Conservation (phyloP, 2,797 vertebrate genomes). For the Trematomus bernacchii region DNA sequence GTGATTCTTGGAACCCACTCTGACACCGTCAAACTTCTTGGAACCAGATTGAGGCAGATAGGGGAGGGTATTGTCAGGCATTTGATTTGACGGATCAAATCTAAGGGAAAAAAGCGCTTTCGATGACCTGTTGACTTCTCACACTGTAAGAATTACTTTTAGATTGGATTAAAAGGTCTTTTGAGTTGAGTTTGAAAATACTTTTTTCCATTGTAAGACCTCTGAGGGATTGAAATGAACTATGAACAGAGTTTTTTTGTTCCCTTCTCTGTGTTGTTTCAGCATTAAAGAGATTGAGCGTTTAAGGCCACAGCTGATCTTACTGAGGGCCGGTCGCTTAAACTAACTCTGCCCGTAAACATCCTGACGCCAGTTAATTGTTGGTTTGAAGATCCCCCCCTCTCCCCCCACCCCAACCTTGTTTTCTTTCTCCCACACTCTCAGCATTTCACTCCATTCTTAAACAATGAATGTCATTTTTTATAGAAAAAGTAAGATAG, state of each 20-base stretch:
- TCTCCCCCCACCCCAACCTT: constrained; percentile 34
- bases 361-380: constrained; percentile 86
- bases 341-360: constrained; percentile 84
- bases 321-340: constrained; percentile 75
- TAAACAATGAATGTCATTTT: constrained; percentile 66
- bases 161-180: constrained; percentile 35
- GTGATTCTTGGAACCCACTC: constrained; percentile 56
- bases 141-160: constrained; percentile 11
- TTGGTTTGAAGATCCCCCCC: constrained; percentile 81
- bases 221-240: constrained; percentile 43
- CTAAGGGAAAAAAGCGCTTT: constrained; percentile 12
- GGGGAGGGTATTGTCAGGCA: constrained; percentile 23
- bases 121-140: constrained; percentile 42
- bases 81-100: constrained; percentile 7
- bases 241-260: constrained; percentile 40
- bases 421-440: constrained; percentile 62
- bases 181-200: constrained; percentile 44
- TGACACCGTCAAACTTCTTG: constrained; percentile 58
- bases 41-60: constrained; percentile 40
- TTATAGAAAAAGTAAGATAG: constrained; percentile 56
- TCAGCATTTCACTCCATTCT: constrained; percentile 61
- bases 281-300: constrained; percentile 61
- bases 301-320: constrained; percentile 74
- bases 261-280: constrained; percentile 54
- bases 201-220: constrained; percentile 17